Percentiles rank a stretch among this genome's conserved stretches.
Conservation (phyloP, 2,797 vertebrate species). For the Vireo griseus region DNA sequence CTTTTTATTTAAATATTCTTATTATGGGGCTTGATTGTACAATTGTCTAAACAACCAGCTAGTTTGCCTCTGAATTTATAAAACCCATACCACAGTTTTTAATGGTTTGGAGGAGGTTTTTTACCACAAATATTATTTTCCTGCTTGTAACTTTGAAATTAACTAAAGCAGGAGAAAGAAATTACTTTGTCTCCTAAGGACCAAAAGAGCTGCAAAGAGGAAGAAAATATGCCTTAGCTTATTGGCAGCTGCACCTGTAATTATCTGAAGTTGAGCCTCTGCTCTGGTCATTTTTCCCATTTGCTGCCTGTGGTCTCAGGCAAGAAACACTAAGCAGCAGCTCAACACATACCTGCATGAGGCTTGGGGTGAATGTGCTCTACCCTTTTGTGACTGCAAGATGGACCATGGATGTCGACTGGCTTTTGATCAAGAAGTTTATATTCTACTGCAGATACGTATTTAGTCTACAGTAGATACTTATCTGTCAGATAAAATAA, state of each 20-base stretch:
- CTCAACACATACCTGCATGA: rapidly evolving
- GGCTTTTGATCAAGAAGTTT: neutral
- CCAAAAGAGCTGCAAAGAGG: neutral
- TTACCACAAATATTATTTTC: neutral
- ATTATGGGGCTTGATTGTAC: neutral
- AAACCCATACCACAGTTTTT: neutral
- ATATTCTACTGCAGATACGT: neutral
- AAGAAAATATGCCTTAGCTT: neutral
- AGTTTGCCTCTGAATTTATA: neutral
- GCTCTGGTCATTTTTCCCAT: neutral
- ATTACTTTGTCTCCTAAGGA: neutral
- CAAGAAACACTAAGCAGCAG: neutral
- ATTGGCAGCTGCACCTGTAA: slow-evolving; percentile 22
- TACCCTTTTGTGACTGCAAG: neutral
- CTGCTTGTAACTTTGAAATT: neutral
- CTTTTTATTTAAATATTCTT: neutral
- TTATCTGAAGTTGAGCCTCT: neutral
- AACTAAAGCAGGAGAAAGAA: neutral
- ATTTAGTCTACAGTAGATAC: neutral
- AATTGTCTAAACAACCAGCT: neutral
- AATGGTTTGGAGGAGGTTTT: rapidly evolving
- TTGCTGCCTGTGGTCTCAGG: neutral
- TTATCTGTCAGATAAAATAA: neutral
- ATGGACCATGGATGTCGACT: rapidly evolving
- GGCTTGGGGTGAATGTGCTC: neutral